Percentiles rank a stretch among this genome's conserved stretches.
Conservation (phyloP, 2,797 vertebrate genomes). For the Okamejei kenojei region DNA sequence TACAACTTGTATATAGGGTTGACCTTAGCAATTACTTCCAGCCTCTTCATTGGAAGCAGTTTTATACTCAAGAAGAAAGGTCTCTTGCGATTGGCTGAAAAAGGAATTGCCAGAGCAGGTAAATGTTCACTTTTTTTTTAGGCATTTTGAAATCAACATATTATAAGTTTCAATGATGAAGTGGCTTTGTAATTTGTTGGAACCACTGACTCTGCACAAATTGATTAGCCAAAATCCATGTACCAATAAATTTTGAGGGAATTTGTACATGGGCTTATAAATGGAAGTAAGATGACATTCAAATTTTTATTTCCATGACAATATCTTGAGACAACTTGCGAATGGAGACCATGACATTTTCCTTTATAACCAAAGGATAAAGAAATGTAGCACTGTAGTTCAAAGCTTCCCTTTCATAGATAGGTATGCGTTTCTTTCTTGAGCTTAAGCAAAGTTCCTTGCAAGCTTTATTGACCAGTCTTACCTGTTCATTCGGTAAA, state of each 20-base stretch:
- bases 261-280: not conserved
- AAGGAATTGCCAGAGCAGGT: conserved; percentile 62
- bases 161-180: not conserved
- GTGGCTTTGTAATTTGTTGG: not conserved
- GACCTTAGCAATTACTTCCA: conserved; percentile 56
- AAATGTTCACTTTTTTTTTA: conserved; percentile 40
- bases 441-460: not conserved
- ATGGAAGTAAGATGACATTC: not conserved
- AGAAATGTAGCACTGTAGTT: not conserved
- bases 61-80: conserved; percentile 71
- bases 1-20: conserved; percentile 58
- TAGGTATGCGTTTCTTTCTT: not conserved
- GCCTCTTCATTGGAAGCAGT: conserved; percentile 65
- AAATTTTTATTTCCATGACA: not conserved
- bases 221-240: not conserved
- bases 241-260: not conserved
- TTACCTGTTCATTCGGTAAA: not conserved
- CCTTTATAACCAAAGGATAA: not conserved
- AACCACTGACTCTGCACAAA: not conserved
- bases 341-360: not conserved
- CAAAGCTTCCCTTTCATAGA: not conserved
- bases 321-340: no score
- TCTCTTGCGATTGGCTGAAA: conserved; percentile 60
- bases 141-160: not conserved
- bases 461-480: not conserved